phyloP scores from a whole-genome alignment of 1,140 invertebrate species.

The Tetramorium simillimum region DNA sequence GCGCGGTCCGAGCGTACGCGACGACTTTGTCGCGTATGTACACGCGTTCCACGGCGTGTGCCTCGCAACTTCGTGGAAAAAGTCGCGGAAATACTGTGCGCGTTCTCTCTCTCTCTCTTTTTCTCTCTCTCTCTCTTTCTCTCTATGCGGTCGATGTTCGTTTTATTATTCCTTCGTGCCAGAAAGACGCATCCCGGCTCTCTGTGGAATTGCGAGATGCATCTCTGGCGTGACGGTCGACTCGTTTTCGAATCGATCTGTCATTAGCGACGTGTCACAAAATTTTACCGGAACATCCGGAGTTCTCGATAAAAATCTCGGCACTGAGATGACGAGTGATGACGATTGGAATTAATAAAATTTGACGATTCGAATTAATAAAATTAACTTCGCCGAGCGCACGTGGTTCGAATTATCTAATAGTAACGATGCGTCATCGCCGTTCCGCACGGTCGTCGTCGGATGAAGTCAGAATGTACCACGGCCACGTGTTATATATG shows the following conservation, averaged over 20 bases:
- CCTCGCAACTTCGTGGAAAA: constrained; percentile 54
- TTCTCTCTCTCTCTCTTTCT: neutral
- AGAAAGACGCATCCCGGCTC: neutral
- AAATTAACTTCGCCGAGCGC: neutral
- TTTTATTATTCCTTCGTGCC: constrained; percentile 26
- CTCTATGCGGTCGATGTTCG: constrained; percentile 19
- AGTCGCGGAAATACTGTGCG: constrained; percentile 6
- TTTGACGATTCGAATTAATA: neutral
- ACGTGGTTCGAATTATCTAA: constrained; percentile 28
- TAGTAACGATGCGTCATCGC: constrained; percentile 26
- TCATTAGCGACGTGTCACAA: neutral
- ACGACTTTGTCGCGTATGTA: neutral
- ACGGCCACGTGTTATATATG: neutral
- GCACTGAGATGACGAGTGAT: no score
- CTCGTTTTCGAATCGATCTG: neutral
- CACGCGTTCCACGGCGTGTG: neutral
- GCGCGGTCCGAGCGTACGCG: constrained; percentile 9
- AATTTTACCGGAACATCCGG: neutral
- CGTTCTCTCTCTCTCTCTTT: neutral
- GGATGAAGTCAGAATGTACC: constrained; percentile 45
- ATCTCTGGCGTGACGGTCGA: neutral
- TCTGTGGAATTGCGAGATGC: neutral
- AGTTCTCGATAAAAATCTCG: neutral
- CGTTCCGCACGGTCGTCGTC: constrained; percentile 1
- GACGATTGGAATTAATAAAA: neutral